Percentiles rank a stretch among this genome's conserved stretches.
These are phyloP conservation scores for Zele albiditarsus DNA, from an alignment of 2,888 invertebrate species.

Conservation along the genomic window DNA sequence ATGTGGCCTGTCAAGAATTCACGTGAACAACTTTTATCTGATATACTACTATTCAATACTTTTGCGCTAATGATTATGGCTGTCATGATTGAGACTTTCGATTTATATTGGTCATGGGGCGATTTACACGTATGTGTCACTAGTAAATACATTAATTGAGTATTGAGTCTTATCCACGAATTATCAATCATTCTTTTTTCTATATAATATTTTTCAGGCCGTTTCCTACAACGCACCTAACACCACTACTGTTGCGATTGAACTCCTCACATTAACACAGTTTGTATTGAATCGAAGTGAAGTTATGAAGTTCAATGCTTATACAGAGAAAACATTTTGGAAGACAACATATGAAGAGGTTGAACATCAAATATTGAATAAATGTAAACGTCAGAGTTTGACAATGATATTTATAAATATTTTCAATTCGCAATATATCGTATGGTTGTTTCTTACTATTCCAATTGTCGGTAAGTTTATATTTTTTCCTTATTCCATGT, in stretches of 20 bases:
- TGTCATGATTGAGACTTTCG: conserved; percentile 46
- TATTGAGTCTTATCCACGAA: background rate
- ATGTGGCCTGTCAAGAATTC: conserved; percentile 52
- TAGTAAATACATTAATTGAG: background rate
- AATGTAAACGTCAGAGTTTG: conserved; percentile 50
- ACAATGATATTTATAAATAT: conserved; percentile 33
- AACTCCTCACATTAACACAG: conserved; percentile 49
- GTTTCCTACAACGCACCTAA: conserved; percentile 51
- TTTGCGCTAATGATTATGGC: conserved; percentile 49
- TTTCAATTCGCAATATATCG: conserved; percentile 48
- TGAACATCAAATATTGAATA: background rate
- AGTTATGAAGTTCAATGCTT: conserved; percentile 53
- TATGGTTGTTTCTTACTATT: conserved; percentile 50
- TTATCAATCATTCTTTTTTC: too few species aligned
- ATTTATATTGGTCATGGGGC: conserved; percentile 53
- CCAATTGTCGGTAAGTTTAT: conserved; percentile 54
- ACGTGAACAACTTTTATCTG: conserved; percentile 49
- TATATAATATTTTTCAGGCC: conserved; percentile 39
- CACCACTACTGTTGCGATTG: conserved; percentile 48
- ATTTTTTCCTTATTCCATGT: background rate
- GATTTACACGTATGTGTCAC: conserved; percentile 51
- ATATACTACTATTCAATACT: conserved; percentile 47
- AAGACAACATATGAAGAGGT: conserved; percentile 41
- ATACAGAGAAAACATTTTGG: conserved; percentile 53
- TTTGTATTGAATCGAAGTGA: conserved; percentile 50